These are phyloP conservation scores for Solen grandis DNA, from an alignment of 1,140 invertebrate genomes.

Conservation along the genomic window DNA sequence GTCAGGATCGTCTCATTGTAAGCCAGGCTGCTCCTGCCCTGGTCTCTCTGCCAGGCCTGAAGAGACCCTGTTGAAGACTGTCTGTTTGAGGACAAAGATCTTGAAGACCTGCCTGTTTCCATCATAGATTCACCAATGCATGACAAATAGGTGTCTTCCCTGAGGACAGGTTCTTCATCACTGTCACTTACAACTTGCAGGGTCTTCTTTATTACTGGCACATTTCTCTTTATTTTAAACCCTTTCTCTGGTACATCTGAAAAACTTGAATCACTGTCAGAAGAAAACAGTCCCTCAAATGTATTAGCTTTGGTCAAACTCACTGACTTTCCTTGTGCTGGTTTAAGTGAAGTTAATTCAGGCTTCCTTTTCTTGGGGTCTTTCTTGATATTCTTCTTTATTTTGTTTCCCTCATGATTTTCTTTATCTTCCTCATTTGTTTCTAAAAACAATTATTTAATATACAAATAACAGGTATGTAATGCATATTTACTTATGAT, in stretches of 20 bases:
- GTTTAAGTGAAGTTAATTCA: too few relatives aligned
- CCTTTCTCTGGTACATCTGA: not conserved
- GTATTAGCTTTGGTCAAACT: too few relatives aligned
- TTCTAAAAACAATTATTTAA: too few relatives aligned
- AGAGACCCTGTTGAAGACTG: not conserved
- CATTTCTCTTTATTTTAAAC: not conserved
- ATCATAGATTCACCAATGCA: not conserved
- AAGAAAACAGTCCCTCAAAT: not conserved
- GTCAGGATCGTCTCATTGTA: conserved; percentile 30
- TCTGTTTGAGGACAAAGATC: too few relatives aligned
- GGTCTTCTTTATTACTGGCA: not conserved
- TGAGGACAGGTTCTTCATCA: not conserved
- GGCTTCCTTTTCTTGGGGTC: too few relatives aligned
- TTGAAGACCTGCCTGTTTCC: not conserved
- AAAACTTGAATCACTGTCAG: not conserved
- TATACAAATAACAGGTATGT: too few relatives aligned
- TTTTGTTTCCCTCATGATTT: too few relatives aligned
- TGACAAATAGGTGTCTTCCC: not conserved
- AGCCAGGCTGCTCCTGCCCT: not conserved
- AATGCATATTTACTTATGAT: too few relatives aligned
- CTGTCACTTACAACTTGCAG: not conserved
- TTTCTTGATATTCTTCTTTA: too few relatives aligned
- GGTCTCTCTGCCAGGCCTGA: not conserved
- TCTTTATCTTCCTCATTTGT: too few relatives aligned
- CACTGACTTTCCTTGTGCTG: too few relatives aligned